Conservation (phyloP, 2,888 invertebrate species). For the Agrilus cyanescens region DNA sequence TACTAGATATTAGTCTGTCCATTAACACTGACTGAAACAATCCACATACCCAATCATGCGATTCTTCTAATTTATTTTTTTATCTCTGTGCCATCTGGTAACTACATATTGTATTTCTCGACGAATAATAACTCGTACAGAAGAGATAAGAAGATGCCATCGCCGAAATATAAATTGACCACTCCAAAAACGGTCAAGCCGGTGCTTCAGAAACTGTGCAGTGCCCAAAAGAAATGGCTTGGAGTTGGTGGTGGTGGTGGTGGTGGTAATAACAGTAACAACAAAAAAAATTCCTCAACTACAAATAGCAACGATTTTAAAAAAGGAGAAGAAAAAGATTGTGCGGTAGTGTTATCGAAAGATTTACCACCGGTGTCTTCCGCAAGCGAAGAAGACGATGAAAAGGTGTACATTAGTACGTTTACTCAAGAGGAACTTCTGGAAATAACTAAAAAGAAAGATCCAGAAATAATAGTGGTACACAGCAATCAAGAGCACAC, state of each 20-base stretch:
- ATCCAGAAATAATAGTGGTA: slow-evolving; percentile 14
- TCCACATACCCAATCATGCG: no score
- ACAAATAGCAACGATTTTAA: slow-evolving; percentile 5
- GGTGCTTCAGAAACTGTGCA: slow-evolving; percentile 25
- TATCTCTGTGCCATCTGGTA: no score
- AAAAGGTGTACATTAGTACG: background rate
- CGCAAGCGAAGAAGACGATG: background rate
- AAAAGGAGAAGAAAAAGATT: slow-evolving; percentile 9
- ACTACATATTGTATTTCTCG: no score
- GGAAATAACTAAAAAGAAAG: background rate
- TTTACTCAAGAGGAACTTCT: background rate
- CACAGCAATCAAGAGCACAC: slow-evolving; percentile 19
- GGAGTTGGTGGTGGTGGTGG: slow-evolving; percentile 9
- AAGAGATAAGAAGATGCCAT: slow-evolving; percentile 20
- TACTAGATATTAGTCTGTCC: slow-evolving; percentile 1
- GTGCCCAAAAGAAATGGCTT: slow-evolving; percentile 26
- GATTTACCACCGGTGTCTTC: background rate
- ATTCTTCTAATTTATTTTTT: no score
- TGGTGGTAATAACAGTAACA: slow-evolving; percentile 7
- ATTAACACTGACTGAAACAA: background rate
- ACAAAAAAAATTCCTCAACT: slow-evolving; percentile 1
- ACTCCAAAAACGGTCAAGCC: slow-evolving; percentile 21
- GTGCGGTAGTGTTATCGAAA: no score
- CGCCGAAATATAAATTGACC: slow-evolving; percentile 21
- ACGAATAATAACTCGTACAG: background rate